Percentiles rank a stretch among this genome's conserved stretches.
Conservation (phyloP, 2,888 invertebrate genomes). For the Myopa tessellatipennis region DNA sequence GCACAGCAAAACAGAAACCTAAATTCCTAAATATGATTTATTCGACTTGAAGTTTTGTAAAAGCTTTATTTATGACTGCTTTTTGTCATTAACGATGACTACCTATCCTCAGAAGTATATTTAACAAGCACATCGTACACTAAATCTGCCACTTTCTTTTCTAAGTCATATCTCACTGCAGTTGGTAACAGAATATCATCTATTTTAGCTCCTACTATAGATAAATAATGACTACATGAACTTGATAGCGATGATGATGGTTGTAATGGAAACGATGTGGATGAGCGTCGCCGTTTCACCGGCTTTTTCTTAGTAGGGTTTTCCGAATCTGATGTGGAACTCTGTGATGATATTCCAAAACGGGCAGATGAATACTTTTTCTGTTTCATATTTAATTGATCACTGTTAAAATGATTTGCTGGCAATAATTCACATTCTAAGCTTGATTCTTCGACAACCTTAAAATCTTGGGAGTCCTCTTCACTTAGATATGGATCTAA, state of each 20-base stretch:
- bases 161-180: conserved; percentile 4
- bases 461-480: not conserved
- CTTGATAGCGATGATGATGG: not conserved
- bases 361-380: too few species aligned
- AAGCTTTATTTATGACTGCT: too few species aligned
- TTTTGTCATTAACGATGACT: too few species aligned
- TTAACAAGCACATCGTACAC: conserved; percentile 12
- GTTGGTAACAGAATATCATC: conserved; percentile 1
- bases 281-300: too few species aligned
- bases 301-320: too few species aligned
- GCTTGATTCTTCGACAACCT: not conserved
- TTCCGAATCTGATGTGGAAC: too few species aligned
- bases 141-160: conserved; percentile 16
- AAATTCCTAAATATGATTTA: too few species aligned
- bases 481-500: not conserved
- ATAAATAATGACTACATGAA: not conserved
- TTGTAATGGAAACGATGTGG: too few species aligned
- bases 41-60: too few species aligned
- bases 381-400: too few species aligned
- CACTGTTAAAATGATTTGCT: not conserved
- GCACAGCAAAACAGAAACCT: not conserved
- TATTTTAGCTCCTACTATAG: not conserved
- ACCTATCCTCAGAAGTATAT: not conserved
- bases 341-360: too few species aligned
- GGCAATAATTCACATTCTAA: not conserved